These are phyloP conservation scores for Cotesia chilonis DNA, from an alignment of 1,140 invertebrate species.

Conservation along the genomic window DNA sequence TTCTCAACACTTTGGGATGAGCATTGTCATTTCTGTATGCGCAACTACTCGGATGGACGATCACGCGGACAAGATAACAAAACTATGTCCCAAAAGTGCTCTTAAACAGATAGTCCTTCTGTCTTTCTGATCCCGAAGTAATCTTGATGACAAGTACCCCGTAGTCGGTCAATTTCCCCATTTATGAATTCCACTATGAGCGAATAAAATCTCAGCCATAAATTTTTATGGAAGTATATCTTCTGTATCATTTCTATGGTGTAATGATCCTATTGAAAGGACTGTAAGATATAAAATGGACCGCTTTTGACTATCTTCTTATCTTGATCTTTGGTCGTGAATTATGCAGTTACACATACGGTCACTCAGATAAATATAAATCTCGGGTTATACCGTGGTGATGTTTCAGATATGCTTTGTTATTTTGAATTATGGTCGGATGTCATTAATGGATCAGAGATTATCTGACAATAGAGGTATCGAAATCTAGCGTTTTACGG, in stretches of 20 bases:
- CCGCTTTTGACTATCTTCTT: not conserved
- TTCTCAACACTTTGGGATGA: slow-evolving; percentile 16
- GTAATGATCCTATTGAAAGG: no score
- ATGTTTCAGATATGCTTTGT: no score
- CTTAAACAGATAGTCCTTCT: not conserved
- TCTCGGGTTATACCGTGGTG: no score
- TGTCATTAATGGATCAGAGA: no score
- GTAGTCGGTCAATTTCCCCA: slow-evolving; percentile 3
- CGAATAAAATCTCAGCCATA: not conserved
- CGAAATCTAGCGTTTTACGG: no score
- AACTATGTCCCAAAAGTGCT: slow-evolving; percentile 3
- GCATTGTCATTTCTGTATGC: no score
- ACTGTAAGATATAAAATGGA: not conserved
- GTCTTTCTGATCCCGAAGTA: slow-evolving; percentile 14
- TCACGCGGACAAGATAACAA: slow-evolving; percentile 21
- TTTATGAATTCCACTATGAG: slow-evolving; percentile 4
- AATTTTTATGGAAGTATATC: not conserved
- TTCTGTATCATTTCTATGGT: not conserved
- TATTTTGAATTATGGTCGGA: no score
- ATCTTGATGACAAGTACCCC: slow-evolving; percentile 10
- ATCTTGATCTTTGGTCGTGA: no score
- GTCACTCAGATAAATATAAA: no score
- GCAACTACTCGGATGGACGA: slow-evolving; percentile 1
- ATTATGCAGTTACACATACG: no score
- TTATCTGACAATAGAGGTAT: no score